Conservation (phyloP, 2,797 vertebrate genomes). For the Enteromius thamalakanensis region DNA sequence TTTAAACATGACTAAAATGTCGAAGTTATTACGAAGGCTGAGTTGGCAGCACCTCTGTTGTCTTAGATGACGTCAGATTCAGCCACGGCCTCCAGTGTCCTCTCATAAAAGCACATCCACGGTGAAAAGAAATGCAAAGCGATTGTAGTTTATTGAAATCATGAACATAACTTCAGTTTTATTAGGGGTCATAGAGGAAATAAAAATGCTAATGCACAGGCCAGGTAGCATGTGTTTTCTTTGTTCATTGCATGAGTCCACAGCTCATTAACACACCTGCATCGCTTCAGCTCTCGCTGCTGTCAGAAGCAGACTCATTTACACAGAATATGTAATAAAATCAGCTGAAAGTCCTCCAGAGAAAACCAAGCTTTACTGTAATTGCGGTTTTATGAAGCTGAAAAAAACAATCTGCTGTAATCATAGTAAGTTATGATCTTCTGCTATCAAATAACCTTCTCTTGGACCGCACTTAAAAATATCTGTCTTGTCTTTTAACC, state of each 20-base stretch:
- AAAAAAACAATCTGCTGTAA: conserved; percentile 6
- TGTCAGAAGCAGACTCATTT: conserved; percentile 4
- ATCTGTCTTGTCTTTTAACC: not conserved
- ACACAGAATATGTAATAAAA: not conserved
- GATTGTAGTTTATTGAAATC: not conserved
- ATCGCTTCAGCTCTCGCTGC: not conserved
- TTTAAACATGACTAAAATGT: conserved; percentile 32
- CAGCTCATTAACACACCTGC: not conserved
- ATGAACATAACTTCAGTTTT: not conserved
- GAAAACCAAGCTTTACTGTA: conserved; percentile 2
- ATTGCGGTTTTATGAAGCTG: not conserved
- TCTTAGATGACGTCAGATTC: conserved; percentile 7
- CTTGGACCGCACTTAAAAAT: not conserved
- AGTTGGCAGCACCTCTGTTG: conserved; percentile 16
- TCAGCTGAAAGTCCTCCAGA: not conserved
- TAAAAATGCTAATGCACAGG: not conserved
- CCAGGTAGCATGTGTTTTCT: not conserved
- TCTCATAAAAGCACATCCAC: conserved; percentile 11
- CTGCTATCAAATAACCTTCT: conserved; percentile 13
- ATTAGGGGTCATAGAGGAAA: not conserved
- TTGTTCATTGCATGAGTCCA: not conserved
- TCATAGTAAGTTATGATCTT: not conserved
- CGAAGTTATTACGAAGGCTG: not conserved
- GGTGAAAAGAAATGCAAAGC: not conserved
- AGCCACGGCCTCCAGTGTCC: not conserved